Evolutionary conservation across 2,113 vertebrate species (phyloP), one percentile per base, ranked within the genome.

Genomic region (Coryphaenoides rupestris): DNA sequence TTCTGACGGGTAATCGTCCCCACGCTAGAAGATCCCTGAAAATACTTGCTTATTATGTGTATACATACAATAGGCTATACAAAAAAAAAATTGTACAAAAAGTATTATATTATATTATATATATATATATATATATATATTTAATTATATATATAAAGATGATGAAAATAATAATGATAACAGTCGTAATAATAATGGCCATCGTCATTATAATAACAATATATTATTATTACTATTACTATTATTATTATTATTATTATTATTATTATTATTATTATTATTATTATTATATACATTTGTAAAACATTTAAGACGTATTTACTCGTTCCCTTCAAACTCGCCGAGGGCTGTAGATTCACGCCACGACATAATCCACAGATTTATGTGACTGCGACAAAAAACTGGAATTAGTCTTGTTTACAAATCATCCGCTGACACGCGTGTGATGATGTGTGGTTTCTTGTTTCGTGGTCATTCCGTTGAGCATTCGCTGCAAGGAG

Each of bases 1-100:
- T 85, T 84, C 71, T 71, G 67, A 80, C 52, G 47, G 78, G 62
- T 82, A 75, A 87, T 86, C 77, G 74, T 85, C 74, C 80, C 50
- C 53, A 60, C 55, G 71, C 71, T 66, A 62, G 75, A 73, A 60
- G 78, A 52, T n/a, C 40, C 63, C 55, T 67, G 77, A 66, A 80
- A 80, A 73, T 63, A 76, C 73, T 61, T 58, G n/a, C n/a, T n/a
- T n/a, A n/a, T n/a, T n/a, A n/a, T n/a, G n/a, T n/a, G n/a, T n/a
- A n/a, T n/a, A n/a, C n/a, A n/a, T n/a, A n/a, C n/a, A n/a, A n/a
- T n/a, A n/a, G n/a, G n/a, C n/a, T n/a, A n/a, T n/a, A n/a, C n/a
- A n/a, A n/a, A n/a, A n/a, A n/a, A n/a, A n/a, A n/a, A n/a, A n/a
- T n/a, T n/a, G n/a, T n/a, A n/a, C n/a, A n/a, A n/a, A n/a, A n/a